These are phyloP conservation scores for Pelochelys cantorii DNA, from an alignment of 2,797 vertebrate genomes.

Conservation along the genomic window DNA sequence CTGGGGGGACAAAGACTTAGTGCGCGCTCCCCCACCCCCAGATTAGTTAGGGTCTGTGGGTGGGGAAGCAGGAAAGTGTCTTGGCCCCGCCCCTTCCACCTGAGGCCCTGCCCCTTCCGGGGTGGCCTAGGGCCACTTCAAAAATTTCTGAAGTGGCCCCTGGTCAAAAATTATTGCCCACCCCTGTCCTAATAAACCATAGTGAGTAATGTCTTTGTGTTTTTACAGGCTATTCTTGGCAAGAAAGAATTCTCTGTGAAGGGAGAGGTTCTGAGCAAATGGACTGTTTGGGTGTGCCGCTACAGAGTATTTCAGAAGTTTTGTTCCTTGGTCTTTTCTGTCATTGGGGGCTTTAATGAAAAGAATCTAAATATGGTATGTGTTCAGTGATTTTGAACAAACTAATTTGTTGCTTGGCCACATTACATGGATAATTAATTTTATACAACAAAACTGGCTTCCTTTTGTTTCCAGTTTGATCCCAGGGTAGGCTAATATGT, in stretches of 20 bases:
- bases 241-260: constrained; percentile 83
- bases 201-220: rapidly evolving
- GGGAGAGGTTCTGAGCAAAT: background rate
- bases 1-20: too few relatives aligned
- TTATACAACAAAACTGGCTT: background rate
- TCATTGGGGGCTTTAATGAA: constrained; percentile 55
- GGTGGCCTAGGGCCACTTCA: too few relatives aligned
- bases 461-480: background rate
- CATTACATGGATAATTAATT: rapidly evolving
- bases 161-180: too few relatives aligned
- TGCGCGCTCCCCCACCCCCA: too few relatives aligned
- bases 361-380: constrained; percentile 58
- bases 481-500: background rate
- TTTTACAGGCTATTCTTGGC: constrained; percentile 85
- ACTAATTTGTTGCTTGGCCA: rapidly evolving
- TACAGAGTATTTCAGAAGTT: constrained; percentile 15
- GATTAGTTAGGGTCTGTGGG: too few relatives aligned
- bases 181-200: too few relatives aligned
- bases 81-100: too few relatives aligned
- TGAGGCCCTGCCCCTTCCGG: too few relatives aligned
- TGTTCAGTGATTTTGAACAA: background rate
- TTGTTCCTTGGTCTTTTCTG: constrained; percentile 37
- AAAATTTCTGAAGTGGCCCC: too few relatives aligned
- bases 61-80: too few relatives aligned
- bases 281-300: background rate